A percentile compares a stretch with the other conserved stretches of the same genome.
Conservation (phyloP, 2,888 invertebrate species). For the Mythimna loreyi region DNA sequence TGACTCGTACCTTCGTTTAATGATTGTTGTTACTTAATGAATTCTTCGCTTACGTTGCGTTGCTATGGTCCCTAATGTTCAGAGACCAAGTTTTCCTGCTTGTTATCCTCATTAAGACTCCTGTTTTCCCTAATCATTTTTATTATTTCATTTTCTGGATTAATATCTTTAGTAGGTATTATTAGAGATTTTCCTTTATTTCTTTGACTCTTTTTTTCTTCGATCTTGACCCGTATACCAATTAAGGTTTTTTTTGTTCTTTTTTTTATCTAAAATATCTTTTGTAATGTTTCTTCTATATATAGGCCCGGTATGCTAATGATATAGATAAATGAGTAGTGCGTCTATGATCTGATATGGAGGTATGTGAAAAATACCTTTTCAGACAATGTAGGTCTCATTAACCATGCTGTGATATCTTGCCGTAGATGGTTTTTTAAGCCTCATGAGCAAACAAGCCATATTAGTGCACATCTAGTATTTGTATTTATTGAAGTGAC, state of each 20-base stretch:
- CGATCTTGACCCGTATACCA: neutral
- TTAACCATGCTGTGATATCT: constrained; percentile 12
- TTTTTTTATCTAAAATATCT: constrained; percentile 10
- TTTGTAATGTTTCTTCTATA: neutral
- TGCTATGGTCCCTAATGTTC: neutral
- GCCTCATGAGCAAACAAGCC: constrained; percentile 13
- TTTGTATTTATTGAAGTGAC: neutral
- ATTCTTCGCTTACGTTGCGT: neutral
- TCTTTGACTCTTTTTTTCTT: neutral
- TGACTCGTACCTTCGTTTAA: neutral
- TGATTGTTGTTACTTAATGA: neutral
- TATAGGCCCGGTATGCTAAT: constrained; percentile 20
- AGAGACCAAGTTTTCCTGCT: constrained; percentile 15
- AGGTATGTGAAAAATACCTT: constrained; percentile 21
- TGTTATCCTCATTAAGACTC: neutral
- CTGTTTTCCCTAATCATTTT: neutral
- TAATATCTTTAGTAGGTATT: neutral
- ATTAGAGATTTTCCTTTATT: neutral
- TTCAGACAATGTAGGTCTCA: constrained; percentile 34
- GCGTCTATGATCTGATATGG: constrained; percentile 2
- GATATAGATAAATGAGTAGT: neutral
- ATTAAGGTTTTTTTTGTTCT: constrained; percentile 13
- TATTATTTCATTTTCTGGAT: neutral
- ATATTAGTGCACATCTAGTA: neutral
- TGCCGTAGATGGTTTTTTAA: constrained; percentile 9